Conservation (phyloP, 2,888 invertebrate species). For the Limenitis camilla region DNA sequence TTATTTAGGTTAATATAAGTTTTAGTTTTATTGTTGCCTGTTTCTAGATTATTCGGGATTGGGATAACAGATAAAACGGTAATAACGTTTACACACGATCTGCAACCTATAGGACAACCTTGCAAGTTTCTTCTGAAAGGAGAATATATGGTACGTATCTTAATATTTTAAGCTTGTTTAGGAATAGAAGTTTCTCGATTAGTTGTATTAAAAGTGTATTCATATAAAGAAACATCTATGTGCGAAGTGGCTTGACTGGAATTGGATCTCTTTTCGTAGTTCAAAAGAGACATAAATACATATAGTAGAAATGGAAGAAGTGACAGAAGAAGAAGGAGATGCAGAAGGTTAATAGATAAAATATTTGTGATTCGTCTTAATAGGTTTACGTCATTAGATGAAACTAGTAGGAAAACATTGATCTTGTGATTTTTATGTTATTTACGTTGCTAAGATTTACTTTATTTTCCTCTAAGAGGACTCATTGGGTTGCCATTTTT, state of each 20-base stretch:
- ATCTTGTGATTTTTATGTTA: too few species aligned
- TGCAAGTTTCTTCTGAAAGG: constrained; percentile 77
- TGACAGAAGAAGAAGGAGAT: neutral
- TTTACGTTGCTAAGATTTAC: too few species aligned
- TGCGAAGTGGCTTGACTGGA: too few species aligned
- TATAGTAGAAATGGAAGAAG: neutral
- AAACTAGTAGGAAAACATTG: too few species aligned
- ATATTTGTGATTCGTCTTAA: neutral
- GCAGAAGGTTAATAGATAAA: neutral
- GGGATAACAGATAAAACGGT: constrained; percentile 79
- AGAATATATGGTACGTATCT: constrained; percentile 54
- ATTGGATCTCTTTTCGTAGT: too few species aligned
- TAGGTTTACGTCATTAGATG: too few species aligned
- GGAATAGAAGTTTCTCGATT: neutral
- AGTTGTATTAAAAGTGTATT: neutral
- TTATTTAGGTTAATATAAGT: too few species aligned
- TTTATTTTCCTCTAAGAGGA: too few species aligned
- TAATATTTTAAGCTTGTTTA: neutral
- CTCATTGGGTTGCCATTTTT: too few species aligned
- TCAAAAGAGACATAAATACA: too few species aligned
- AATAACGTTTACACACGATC: constrained; percentile 81
- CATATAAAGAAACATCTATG: neutral
- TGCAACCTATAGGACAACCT: constrained; percentile 66
- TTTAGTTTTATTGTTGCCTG: too few species aligned
- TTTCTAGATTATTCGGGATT: constrained; percentile 80